These are phyloP conservation scores for Acleris cristana DNA, from an alignment of 2,888 invertebrate species.

Conservation along the genomic window DNA sequence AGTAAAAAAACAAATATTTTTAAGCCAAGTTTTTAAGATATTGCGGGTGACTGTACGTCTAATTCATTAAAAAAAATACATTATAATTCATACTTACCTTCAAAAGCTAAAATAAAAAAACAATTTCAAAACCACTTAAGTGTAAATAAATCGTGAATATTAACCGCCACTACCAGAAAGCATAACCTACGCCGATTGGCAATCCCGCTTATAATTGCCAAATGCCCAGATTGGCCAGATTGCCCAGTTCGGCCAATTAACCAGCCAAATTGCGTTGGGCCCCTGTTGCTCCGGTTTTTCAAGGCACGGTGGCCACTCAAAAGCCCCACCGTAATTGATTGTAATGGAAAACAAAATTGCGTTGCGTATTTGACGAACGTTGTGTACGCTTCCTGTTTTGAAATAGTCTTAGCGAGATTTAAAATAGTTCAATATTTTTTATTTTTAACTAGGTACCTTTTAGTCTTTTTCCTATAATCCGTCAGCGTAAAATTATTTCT, in stretches of 20 bases:
- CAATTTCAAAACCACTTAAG: no score
- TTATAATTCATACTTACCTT: no score
- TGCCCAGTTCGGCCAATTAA: constrained; percentile 28
- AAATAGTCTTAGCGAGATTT: background rate
- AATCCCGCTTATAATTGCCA: constrained; percentile 33
- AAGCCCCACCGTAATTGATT: constrained; percentile 35
- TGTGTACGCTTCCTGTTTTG: background rate
- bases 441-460: no score
- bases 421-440: background rate
- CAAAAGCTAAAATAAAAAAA: no score
- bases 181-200: constrained; percentile 25
- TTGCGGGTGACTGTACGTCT: no score
- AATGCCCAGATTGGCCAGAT: constrained; percentile 25
- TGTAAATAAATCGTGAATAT: background rate
- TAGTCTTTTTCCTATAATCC: no score
- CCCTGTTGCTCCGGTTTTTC: constrained; percentile 30
- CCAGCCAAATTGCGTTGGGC: constrained; percentile 34
- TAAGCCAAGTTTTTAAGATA: no score
- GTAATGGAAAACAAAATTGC: constrained; percentile 35
- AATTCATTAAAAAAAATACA: no score
- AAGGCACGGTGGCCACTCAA: constrained; percentile 27
- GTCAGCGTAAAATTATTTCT: no score
- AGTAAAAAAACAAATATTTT: no score
- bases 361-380: constrained; percentile 7
- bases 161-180: background rate